Conservation (phyloP, 2,888 invertebrate species). For the Alloplasta piceator region DNA sequence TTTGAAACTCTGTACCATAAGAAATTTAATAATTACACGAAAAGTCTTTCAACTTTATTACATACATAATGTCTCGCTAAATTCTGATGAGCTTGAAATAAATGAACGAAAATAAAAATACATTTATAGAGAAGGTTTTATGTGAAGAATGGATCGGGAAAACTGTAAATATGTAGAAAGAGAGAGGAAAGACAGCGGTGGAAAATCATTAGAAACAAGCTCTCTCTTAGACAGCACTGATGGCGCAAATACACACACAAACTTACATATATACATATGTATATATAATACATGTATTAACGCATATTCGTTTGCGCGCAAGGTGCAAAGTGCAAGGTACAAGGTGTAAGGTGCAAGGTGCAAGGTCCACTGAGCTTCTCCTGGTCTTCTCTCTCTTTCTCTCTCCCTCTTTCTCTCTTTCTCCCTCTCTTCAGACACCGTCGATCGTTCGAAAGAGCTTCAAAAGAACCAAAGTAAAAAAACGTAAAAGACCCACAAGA, state of each 20-base stretch:
- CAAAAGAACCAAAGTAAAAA: background rate
- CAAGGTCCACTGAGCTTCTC: conserved; percentile 37
- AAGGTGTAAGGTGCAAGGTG: conserved; percentile 67
- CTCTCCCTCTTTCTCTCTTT: conserved; percentile 20
- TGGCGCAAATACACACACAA: too few relatives aligned
- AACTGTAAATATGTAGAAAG: background rate
- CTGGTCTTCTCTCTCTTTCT: conserved; percentile 14
- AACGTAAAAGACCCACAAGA: background rate
- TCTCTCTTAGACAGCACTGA: background rate
- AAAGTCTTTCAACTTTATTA: too few relatives aligned
- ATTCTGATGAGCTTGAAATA: too few relatives aligned
- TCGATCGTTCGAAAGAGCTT: background rate
- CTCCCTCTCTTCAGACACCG: background rate
- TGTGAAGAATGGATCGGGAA: background rate
- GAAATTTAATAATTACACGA: too few relatives aligned
- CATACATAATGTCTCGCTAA: too few relatives aligned
- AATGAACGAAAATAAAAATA: too few relatives aligned
- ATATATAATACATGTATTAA: conserved; percentile 11
- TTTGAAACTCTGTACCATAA: too few relatives aligned
- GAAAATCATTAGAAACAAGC: background rate
- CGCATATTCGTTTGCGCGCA: conserved; percentile 36
- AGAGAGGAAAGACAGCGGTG: conserved; percentile 34
- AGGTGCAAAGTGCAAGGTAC: conserved; percentile 66
- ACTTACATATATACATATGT: too few relatives aligned
- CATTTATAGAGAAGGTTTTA: too few relatives aligned